Base-by-base conservation (phyloP, 2,888 invertebrate genomes). In the Epistrophella euchroma region DNA sequence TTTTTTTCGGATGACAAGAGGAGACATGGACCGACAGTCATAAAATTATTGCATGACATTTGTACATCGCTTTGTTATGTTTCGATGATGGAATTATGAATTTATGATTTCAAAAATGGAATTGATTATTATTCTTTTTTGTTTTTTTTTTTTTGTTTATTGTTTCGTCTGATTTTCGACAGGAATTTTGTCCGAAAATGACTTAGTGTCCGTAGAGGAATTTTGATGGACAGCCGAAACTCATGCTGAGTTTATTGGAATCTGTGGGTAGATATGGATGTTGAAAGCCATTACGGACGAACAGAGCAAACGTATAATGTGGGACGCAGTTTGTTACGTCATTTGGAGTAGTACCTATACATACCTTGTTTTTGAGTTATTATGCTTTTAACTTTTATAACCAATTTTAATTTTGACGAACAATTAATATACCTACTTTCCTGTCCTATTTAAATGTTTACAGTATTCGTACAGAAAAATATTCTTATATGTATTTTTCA, bases 81-180 rank as follows among this genome's bases (percentile, higher is more conserved):
- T 82, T 70, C 74, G 82, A 43, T 78, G 82, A 71, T 74, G 86
- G 77, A 86, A 78, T 82, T 86, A 86, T 86, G 86, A 86, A 86
- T 86, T 86, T 86, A 86, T 86, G 86, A 86, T 86, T 86, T 86
- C 77, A 86, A 60, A 85, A 76, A 70, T 50, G 73, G 81, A 86
- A 86, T 82, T 77, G 70, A 86, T 82, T 86, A 66, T 66, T 73
- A 52, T 76, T 40, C 15, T 60, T 70, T 32, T 32, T 32, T 28
- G 25, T 28, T 28, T 28, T 28, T 1, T 6, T 56, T 45, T 56
- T 66, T 66, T 47, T 52, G 35, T 73, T 73, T 58, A 40, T 40
- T 74, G 68, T 19, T 40, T 32, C n/a, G 55, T 62, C 17, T 11
- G 66, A 43, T 22, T 15, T 6, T 58, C 43, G 28, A 25, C 32